These are phyloP conservation scores for Helleia helle DNA, from an alignment of 2,888 invertebrate genomes.

Conservation along the genomic window DNA sequence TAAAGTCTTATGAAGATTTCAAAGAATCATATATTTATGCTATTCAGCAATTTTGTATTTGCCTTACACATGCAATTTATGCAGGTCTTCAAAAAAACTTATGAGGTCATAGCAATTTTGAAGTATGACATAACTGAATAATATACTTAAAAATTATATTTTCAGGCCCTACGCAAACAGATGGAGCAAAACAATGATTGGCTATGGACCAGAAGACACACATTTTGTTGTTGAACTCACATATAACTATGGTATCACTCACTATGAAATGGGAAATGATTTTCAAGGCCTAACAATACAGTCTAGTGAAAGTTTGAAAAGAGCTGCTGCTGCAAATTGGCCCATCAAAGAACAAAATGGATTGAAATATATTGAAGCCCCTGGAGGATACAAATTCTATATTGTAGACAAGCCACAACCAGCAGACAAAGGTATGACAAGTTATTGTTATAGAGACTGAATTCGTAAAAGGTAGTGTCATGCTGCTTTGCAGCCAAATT, in stretches of 20 bases:
- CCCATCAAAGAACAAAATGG: slow-evolving; percentile 79
- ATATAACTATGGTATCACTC: slow-evolving; percentile 95
- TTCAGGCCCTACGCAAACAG: slow-evolving; percentile 95
- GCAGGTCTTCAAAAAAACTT: no score
- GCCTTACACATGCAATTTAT: no score
- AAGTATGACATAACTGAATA: background rate
- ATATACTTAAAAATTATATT: background rate
- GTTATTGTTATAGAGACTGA: no score
- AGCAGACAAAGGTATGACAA: slow-evolving; percentile 70
- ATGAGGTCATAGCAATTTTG: background rate
- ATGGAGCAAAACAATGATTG: slow-evolving; percentile 99
- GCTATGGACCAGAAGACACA: slow-evolving; percentile 94
- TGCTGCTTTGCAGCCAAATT: no score
- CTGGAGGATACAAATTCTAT: slow-evolving; percentile 93
- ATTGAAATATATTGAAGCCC: slow-evolving; percentile 81
- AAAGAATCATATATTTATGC: no score
- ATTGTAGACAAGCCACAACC: slow-evolving; percentile 83
- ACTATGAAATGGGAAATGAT: slow-evolving; percentile 93
- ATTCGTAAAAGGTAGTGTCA: no score
- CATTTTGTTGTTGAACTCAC: slow-evolving; percentile 98
- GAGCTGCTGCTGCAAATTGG: slow-evolving; percentile 83
- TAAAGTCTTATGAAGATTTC: no score
- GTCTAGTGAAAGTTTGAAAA: slow-evolving; percentile 82
- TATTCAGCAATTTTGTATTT: no score
- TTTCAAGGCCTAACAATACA: slow-evolving; percentile 89